Conservation (phyloP, 2,113 vertebrate species). For the Dipodomys spectabilis region DNA sequence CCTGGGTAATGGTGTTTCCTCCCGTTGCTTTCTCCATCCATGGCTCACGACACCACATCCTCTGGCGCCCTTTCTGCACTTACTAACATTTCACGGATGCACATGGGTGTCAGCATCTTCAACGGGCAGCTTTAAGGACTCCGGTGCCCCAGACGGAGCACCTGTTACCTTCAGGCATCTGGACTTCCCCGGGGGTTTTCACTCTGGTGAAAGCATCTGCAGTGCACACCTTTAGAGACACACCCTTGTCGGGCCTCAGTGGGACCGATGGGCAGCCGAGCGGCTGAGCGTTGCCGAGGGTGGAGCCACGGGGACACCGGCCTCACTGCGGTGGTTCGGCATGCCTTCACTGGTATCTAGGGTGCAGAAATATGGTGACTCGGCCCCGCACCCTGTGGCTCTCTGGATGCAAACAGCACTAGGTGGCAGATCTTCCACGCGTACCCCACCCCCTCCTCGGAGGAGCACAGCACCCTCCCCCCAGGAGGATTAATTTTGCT, state of each 20-base stretch:
- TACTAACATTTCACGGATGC: fast-evolving
- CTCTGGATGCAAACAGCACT: too few relatives aligned
- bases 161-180: background rate
- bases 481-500: fast-evolving
- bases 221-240: background rate
- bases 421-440: background rate
- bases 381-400: fast-evolving
- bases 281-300: too few relatives aligned
- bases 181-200: background rate
- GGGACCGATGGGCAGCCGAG: background rate
- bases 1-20: background rate
- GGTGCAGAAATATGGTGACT: fast-evolving
- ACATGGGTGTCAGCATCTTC: background rate
- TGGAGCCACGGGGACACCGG: fast-evolving
- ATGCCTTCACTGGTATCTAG: fast-evolving
- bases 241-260: fast-evolving
- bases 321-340: fast-evolving
- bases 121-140: background rate
- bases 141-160: fast-evolving
- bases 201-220: background rate
- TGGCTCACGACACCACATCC: fast-evolving
- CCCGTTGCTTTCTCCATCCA: too few relatives aligned
- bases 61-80: background rate
- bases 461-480: fast-evolving
- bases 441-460: fast-evolving